A percentile compares a stretch with the other conserved stretches of the same genome.
These are phyloP conservation scores for Acinonyx jubatus DNA, from an alignment of 2,113 vertebrate species.

Conservation along the genomic window DNA sequence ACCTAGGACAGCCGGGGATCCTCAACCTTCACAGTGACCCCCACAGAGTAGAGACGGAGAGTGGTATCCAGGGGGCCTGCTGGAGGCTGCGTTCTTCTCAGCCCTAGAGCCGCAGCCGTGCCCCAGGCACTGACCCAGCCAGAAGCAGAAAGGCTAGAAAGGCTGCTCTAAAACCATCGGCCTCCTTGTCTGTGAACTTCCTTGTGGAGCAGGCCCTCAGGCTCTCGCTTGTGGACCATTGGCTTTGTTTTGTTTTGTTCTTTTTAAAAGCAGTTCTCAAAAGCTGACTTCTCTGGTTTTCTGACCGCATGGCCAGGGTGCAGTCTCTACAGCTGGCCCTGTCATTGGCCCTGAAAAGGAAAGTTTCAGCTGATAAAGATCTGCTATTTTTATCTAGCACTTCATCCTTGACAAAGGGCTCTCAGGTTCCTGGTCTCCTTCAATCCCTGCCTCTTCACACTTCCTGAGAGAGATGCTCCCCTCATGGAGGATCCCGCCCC, in stretches of 20 bases:
- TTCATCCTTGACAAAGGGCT: background rate
- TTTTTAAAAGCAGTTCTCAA: background rate
- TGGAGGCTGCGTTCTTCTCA: background rate
- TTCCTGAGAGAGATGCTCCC: background rate
- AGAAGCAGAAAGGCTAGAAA: background rate
- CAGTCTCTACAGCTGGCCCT: background rate
- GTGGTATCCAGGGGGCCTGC: background rate
- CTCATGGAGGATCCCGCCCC: accelerated
- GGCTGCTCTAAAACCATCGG: accelerated
- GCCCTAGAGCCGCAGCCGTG: too few relatives aligned
- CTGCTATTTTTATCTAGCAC: constrained; percentile 53
- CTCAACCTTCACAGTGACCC: background rate
- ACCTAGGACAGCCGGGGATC: background rate
- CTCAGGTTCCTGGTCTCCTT: constrained; percentile 1
- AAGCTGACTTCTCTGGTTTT: background rate
- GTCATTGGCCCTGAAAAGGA: background rate
- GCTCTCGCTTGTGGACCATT: background rate
- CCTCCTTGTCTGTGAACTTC: background rate
- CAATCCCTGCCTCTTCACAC: background rate
- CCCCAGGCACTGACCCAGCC: background rate
- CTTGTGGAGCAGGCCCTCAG: background rate
- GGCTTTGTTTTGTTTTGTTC: background rate
- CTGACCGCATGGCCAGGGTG: background rate
- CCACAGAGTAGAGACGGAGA: background rate
- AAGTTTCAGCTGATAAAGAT: background rate